Percentiles rank a stretch among this genome's conserved stretches.
These are phyloP conservation scores for Pterostichus madidus DNA, from an alignment of 2,888 invertebrate species.

Conservation along the genomic window DNA sequence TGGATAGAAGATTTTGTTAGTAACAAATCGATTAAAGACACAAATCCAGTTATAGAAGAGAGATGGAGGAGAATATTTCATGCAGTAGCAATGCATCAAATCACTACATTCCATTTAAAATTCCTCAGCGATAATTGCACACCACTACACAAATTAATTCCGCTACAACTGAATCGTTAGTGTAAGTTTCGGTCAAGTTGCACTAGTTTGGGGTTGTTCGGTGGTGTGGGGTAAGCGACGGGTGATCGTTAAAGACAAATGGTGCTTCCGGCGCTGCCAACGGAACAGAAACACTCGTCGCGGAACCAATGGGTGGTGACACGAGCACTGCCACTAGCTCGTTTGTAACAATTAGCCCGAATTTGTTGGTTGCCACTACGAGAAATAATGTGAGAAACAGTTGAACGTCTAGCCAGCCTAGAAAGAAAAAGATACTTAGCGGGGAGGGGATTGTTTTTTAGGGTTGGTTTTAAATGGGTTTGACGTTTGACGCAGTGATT, in stretches of 20 bases:
- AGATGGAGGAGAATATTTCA: no score
- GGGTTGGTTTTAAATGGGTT: neutral
- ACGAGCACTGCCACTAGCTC: conserved; percentile 28
- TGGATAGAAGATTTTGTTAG: no score
- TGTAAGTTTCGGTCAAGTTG: conserved; percentile 11
- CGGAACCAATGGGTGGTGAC: conserved; percentile 45
- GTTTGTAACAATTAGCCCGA: conserved; percentile 55
- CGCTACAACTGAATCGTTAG: conserved; percentile 23
- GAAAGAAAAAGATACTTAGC: neutral
- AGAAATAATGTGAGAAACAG: conserved; percentile 29
- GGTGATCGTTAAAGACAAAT: conserved; percentile 38
- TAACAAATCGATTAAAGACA: no score
- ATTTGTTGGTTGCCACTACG: conserved; percentile 20
- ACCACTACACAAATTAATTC: conserved; percentile 6
- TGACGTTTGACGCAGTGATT: no score
- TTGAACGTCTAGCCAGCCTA: neutral
- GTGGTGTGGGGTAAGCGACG: neutral
- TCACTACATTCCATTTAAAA: no score
- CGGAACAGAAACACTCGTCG: conserved; percentile 31
- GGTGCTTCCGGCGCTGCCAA: neutral
- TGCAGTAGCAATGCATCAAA: no score
- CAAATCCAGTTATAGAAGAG: no score
- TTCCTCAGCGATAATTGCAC: neutral
- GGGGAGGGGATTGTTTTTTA: neutral
- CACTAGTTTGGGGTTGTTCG: neutral